Base-by-base conservation (phyloP, 2,797 vertebrate genomes). In the Merluccius polli region DNA sequence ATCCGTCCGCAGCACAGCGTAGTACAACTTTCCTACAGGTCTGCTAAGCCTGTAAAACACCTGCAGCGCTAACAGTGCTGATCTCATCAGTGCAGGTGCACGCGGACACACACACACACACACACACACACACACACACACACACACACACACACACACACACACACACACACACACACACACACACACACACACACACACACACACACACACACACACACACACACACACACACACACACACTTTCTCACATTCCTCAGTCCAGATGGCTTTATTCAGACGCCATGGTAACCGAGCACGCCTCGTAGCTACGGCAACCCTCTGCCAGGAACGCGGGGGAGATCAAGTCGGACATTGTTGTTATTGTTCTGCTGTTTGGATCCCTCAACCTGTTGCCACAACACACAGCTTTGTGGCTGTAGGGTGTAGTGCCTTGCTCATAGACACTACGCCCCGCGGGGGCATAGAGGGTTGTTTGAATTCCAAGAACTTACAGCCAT, bases 221-320 rank as follows among this genome's bases (percentile, higher is more conserved):
- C 36, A 41, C 35, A 3, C 87, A 88, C 84, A 90, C 90, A 87
- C 82, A 83, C 76, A 83, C 72, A 77, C 31, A 78, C 75, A 70
- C 36, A 11, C 83, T 74, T 88, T 81, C 84, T 80, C 81, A 79
- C 92, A 94, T 94, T 94, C 93, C 92, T 90, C 68, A 76, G 80
- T 79, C 87, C 90, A 84, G 85, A 89, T 89, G 87, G 84, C 90
- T 93, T 93, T 94, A 91, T 93, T 92, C 87, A 84, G 85, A 73
- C 82, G 78, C 92, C 88, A 89, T 92, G 89, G 92, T 87, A 91
- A 93, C 92, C 71, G 87, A 87, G 69, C 86, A 83, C 87, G 79
- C 80, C 83, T 87, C 70, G 24, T 82, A 76, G 79, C 86, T 87
- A 78, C 24, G 33, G 75, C 21, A 38, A 82, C 79, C 48, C 70